Evolutionary conservation across 2,113 vertebrate genomes (phyloP).

Genomic region (Phylloscopus whistleri): DNA sequence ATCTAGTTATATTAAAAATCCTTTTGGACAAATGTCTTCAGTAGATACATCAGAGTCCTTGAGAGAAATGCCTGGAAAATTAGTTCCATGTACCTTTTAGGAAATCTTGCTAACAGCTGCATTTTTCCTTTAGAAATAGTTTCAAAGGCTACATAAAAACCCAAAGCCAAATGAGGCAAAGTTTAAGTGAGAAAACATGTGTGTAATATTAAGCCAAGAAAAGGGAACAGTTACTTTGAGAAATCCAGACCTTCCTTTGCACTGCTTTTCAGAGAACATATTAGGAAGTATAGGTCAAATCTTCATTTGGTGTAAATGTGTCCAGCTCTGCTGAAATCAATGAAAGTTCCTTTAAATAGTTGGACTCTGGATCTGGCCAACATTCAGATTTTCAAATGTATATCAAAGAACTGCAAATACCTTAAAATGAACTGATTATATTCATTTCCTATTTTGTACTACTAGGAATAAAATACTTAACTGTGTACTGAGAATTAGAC

Average conservation of each 20-base stretch:
- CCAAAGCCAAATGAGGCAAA: constrained; percentile 76
- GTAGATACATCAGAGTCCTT: constrained; percentile 56
- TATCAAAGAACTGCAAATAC: constrained; percentile 4
- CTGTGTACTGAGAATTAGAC: not conserved
- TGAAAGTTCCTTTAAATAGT: not conserved
- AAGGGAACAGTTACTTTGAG: constrained; percentile 55
- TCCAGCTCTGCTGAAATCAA: not conserved
- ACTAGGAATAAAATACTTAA: not conserved
- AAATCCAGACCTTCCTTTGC: constrained; percentile 46
- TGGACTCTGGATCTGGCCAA: not conserved
- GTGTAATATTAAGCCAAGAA: constrained; percentile 70
- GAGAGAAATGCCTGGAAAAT: constrained; percentile 76
- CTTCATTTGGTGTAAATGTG: constrained; percentile 17
- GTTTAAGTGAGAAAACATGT: constrained; percentile 80
- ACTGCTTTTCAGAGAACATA: constrained; percentile 26
- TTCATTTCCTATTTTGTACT: not conserved
- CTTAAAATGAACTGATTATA: not conserved
- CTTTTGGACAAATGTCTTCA: constrained; percentile 39
- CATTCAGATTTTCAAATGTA: constrained; percentile 36
- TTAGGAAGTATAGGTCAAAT: not conserved
- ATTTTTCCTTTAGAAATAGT: constrained; percentile 86
- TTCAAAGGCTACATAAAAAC: constrained; percentile 76
- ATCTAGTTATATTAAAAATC: constrained; percentile 39
- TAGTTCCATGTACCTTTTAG: constrained; percentile 79
- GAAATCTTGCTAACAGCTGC: constrained; percentile 87